These are phyloP conservation scores for Grantiella picta DNA, from an alignment of 2,113 vertebrate species.

Conservation along the genomic window DNA sequence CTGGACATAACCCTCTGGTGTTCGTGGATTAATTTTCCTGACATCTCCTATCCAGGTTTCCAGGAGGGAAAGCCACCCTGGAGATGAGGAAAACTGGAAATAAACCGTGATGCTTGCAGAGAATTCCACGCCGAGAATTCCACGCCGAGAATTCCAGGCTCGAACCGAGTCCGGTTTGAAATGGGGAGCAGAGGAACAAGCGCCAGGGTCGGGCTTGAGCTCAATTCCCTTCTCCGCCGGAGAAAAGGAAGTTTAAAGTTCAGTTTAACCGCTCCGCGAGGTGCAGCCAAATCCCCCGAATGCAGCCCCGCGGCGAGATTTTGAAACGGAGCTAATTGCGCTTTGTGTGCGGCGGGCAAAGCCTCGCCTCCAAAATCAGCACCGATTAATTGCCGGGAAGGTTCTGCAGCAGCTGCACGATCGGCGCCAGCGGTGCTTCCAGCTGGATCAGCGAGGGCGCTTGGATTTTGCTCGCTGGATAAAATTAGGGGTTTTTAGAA, in stretches of 20 bases:
- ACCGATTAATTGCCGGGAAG: background rate
- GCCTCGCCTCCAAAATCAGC: background rate
- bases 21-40: too few relatives aligned
- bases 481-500: background rate
- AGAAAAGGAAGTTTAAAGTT: background rate
- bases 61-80: fast-evolving
- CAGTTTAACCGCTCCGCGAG: background rate
- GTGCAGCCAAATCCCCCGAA: background rate
- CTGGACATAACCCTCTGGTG: too few relatives aligned
- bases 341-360: background rate
- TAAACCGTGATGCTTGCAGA: background rate
- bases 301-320: background rate
- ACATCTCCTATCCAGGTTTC: background rate
- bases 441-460: background rate
- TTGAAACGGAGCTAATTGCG: background rate
- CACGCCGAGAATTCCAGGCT: fast-evolving
- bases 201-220: background rate
- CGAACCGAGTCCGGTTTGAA: background rate
- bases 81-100: background rate
- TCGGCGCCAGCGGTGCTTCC: fast-evolving
- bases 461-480: background rate
- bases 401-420: background rate
- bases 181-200: background rate
- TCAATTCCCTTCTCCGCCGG: background rate
- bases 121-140: too few relatives aligned